Base-by-base conservation (phyloP, 2,888 invertebrate species). In the Sesamia inferens region DNA sequence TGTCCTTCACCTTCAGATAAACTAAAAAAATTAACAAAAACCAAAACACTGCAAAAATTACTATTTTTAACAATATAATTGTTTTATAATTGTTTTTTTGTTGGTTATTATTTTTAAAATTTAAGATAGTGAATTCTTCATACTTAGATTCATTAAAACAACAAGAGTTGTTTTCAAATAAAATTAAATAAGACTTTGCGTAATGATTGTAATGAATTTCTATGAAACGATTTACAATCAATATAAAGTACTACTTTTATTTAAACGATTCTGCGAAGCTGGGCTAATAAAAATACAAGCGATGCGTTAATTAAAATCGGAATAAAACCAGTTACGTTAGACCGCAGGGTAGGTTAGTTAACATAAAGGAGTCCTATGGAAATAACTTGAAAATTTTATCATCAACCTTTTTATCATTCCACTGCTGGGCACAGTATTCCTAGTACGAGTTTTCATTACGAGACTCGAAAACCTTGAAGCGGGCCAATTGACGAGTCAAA, bases 321-420 rank as follows among this genome's bases (percentile, higher is more conserved):
- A 54, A 58, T 63, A 58, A 47, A 78, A 74, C 81, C 42, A 47
- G 81, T 63, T 67, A 54, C n/a, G 47, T 54, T 57, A 68, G 31
- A 74, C 75, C 75, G 22, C 75, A 47, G 19, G 13, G 59, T 65
- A 31, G 31, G 19, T 61, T 73, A 55, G 42, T 64, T 73, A 39
- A 47, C 71, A 24, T 44, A 63, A 62, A 71, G 71, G 54, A 19
- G 57, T 66, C 48, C n/a, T 19, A 55, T 16, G 5, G 13, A 22
- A 58, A 19, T 44, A 22, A 76, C 47, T 48, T 31, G 16, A 31
- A n/a, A 39, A 63, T n/a, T n/a, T n/a, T n/a, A n/a, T n/a, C n/a
- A n/a, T n/a, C n/a, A n/a, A n/a, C n/a, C n/a, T n/a, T n/a, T n/a
- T n/a, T n/a, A n/a, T n/a, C n/a, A n/a, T n/a, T n/a, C n/a, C n/a